These are phyloP conservation scores for Cosmia pyralina DNA, from an alignment of 2,888 invertebrate genomes.

Conservation along the genomic window DNA sequence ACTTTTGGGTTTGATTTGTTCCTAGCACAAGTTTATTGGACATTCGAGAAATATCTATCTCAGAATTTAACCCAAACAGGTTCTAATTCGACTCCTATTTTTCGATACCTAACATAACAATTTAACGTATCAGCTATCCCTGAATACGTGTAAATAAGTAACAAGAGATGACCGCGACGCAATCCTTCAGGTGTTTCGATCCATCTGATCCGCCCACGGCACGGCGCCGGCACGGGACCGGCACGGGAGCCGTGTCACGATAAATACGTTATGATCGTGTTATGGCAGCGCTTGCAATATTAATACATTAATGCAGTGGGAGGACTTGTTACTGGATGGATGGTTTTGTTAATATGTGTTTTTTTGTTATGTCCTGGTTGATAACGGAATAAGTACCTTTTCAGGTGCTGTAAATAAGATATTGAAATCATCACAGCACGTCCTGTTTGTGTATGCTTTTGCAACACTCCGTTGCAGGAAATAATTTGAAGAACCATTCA, in stretches of 20 bases:
- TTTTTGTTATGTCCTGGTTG: slow-evolving; percentile 8
- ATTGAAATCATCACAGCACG: neutral
- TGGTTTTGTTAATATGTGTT: slow-evolving; percentile 22
- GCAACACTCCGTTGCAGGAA: neutral
- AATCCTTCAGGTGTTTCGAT: slow-evolving; percentile 44
- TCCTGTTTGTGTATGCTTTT: neutral
- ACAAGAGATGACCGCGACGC: slow-evolving; percentile 38
- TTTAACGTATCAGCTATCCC: slow-evolving; percentile 31
- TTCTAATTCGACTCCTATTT: slow-evolving; percentile 26
- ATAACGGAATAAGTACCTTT: neutral
- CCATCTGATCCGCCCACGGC: slow-evolving; percentile 20
- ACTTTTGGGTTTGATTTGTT: too few relatives aligned
- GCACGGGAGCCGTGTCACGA: slow-evolving; percentile 30
- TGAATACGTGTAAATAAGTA: slow-evolving; percentile 48
- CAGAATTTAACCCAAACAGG: neutral
- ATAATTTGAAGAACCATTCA: neutral
- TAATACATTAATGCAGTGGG: slow-evolving; percentile 46
- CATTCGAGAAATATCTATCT: neutral
- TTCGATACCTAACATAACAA: slow-evolving; percentile 19
- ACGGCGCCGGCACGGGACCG: slow-evolving; percentile 12
- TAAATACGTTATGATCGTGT: slow-evolving; percentile 64
- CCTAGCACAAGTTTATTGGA: neutral
- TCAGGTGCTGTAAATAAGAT: neutral
- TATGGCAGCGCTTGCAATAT: slow-evolving; percentile 55
- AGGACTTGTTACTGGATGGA: slow-evolving; percentile 23